These are phyloP conservation scores for Zaprionus africanus DNA, from an alignment of 1,140 invertebrate species.

Conservation along the genomic window DNA sequence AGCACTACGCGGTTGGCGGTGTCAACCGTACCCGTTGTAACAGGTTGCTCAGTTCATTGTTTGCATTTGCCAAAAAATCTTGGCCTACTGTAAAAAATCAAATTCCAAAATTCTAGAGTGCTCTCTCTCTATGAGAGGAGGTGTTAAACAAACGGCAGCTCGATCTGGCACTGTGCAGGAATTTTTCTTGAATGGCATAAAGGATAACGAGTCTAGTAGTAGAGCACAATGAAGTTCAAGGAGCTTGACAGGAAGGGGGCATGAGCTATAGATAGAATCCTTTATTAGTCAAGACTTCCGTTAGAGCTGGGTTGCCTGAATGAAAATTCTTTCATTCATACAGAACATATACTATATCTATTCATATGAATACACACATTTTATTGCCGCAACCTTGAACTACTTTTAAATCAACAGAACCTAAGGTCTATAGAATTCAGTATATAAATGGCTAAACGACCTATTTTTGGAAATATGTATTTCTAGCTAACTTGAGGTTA, in stretches of 20 bases:
- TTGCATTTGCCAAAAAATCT: constrained; percentile 9
- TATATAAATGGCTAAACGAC: too few species aligned
- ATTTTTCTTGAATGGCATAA: constrained; percentile 3
- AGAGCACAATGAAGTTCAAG: not conserved
- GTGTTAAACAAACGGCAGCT: constrained; percentile 58
- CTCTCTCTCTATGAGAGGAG: constrained; percentile 22
- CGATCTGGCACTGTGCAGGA: constrained; percentile 36
- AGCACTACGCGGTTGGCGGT: constrained; percentile 13
- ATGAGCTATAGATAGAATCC: not conserved
- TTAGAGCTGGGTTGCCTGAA: constrained; percentile 4
- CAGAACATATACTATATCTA: too few species aligned
- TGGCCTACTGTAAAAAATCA: constrained; percentile 37
- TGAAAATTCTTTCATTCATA: not conserved
- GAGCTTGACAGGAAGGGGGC: constrained; percentile 18
- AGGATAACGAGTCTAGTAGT: not conserved
- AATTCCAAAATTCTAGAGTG: constrained; percentile 7
- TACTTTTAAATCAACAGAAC: too few species aligned
- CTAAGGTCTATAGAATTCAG: too few species aligned
- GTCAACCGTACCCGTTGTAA: constrained; percentile 20
- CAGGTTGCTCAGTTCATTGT: constrained; percentile 34
- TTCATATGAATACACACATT: too few species aligned
- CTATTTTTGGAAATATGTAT: too few species aligned
- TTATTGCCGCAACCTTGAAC: too few species aligned
- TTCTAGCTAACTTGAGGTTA: too few species aligned
- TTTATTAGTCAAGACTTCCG: constrained; percentile 22